Evolutionary conservation across 1,140 invertebrate genomes (phyloP).

Genomic region (Triops longicaudatus): DNA sequence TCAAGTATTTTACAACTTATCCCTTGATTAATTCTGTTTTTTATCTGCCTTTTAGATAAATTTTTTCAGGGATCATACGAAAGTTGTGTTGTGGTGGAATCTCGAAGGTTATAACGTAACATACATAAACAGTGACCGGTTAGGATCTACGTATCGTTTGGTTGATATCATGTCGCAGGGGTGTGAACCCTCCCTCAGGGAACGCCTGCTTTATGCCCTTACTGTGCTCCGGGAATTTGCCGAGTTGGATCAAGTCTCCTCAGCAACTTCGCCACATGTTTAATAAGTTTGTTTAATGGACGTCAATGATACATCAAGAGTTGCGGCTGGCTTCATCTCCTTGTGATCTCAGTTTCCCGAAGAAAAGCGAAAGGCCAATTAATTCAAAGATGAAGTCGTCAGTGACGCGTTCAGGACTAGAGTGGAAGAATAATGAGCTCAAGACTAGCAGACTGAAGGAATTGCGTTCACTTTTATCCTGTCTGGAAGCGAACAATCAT

Average conservation of each 20-base stretch:
- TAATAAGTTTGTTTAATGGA: background rate
- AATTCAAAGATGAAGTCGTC: background rate
- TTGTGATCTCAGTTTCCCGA: background rate
- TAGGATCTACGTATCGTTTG: constrained; percentile 51
- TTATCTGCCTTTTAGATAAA: constrained; percentile 44
- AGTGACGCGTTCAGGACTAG: background rate
- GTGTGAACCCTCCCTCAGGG: constrained; percentile 47
- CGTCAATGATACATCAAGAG: background rate
- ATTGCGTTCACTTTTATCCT: background rate
- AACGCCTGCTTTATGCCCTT: constrained; percentile 51
- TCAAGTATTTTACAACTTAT: background rate
- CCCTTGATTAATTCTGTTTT: background rate
- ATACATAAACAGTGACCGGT: constrained; percentile 49
- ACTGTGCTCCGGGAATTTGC: constrained; percentile 45
- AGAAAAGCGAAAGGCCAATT: background rate
- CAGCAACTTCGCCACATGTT: constrained; percentile 5
- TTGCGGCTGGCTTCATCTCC: background rate
- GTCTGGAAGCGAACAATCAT: background rate
- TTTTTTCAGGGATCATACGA: constrained; percentile 56
- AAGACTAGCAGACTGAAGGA: background rate
- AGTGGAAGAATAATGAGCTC: background rate
- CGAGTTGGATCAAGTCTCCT: constrained; percentile 38
- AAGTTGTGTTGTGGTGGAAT: constrained; percentile 44
- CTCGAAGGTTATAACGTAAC: constrained; percentile 43
- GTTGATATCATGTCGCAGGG: constrained; percentile 48